phyloP scores from a whole-genome alignment of 2,888 invertebrate species.

The Molorchus minor region DNA sequence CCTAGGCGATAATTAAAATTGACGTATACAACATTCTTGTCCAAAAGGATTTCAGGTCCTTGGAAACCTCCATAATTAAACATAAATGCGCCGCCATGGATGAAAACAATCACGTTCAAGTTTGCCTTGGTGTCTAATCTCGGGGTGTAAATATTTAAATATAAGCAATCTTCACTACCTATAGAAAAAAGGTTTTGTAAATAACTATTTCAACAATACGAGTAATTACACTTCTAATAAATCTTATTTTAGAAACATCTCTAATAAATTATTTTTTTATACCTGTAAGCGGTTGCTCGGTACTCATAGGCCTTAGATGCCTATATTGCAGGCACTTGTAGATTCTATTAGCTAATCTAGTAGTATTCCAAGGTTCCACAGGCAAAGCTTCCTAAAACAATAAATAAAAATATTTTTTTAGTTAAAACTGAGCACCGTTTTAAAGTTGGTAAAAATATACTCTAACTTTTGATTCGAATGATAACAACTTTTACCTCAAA shows the following conservation, averaged over 20 bases:
- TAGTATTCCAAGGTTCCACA: slow-evolving; percentile 8
- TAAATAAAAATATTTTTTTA: neutral
- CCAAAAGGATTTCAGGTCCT: slow-evolving; percentile 70
- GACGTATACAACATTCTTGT: slow-evolving; percentile 71
- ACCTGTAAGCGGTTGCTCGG: slow-evolving; percentile 10
- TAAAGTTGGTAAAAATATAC: neutral
- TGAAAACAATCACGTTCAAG: slow-evolving; percentile 71
- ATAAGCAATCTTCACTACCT: slow-evolving; percentile 76
- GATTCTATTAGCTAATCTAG: neutral
- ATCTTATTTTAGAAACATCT: too few species aligned
- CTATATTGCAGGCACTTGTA: slow-evolving; percentile 15
- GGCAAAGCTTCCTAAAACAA: slow-evolving; percentile 7
- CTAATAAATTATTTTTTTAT: neutral
- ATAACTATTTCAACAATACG: too few species aligned
- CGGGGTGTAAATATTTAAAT: slow-evolving; percentile 72
- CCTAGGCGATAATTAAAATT: slow-evolving; percentile 79
- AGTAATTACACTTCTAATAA: too few species aligned
- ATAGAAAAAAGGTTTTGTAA: too few species aligned
- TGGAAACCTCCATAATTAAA: slow-evolving; percentile 69
- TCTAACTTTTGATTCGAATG: too few species aligned
- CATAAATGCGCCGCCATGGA: slow-evolving; percentile 78
- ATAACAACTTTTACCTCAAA: slow-evolving; percentile 11
- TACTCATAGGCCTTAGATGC: neutral
- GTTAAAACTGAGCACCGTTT: neutral
- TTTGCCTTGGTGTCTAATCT: slow-evolving; percentile 59